phyloP scores from a whole-genome alignment of 2,888 invertebrate species.

The Macrophya annulata region DNA sequence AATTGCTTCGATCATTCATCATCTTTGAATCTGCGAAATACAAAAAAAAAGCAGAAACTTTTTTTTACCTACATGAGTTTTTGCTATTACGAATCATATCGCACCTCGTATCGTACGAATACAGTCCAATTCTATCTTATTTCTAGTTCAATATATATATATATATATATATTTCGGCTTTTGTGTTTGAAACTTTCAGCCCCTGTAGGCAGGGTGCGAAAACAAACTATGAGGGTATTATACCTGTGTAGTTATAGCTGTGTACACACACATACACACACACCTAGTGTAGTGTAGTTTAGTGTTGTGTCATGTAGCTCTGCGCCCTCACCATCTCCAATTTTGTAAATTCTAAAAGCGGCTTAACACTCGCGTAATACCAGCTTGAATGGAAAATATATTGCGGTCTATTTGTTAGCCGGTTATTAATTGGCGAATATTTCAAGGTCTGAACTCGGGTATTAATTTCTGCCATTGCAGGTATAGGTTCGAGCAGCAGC shows the following conservation, averaged over 20 bases:
- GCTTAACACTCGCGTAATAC: slow-evolving; percentile 37
- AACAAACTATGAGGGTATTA: neutral
- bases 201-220: neutral
- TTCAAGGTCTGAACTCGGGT: slow-evolving; percentile 45
- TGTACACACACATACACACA: too few relatives aligned
- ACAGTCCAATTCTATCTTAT: neutral
- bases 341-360: slow-evolving; percentile 28
- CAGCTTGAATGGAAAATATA: slow-evolving; percentile 49
- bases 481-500: neutral
- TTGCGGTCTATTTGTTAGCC: slow-evolving; percentile 50
- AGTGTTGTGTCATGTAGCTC: neutral
- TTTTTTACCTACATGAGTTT: too few relatives aligned
- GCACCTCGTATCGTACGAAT: neutral
- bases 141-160: neutral
- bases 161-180: neutral
- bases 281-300: too few relatives aligned
- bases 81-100: too few relatives aligned
- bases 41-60: too few relatives aligned
- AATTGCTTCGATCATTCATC: too few relatives aligned
- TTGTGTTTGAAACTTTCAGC: neutral
- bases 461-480: slow-evolving; percentile 52
- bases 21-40: too few relatives aligned
- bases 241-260: neutral
- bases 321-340: neutral
- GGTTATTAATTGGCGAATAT: slow-evolving; percentile 55